phyloP scores from a whole-genome alignment of 2,888 invertebrate species.

The Rhopalosiphum nymphaeae region DNA sequence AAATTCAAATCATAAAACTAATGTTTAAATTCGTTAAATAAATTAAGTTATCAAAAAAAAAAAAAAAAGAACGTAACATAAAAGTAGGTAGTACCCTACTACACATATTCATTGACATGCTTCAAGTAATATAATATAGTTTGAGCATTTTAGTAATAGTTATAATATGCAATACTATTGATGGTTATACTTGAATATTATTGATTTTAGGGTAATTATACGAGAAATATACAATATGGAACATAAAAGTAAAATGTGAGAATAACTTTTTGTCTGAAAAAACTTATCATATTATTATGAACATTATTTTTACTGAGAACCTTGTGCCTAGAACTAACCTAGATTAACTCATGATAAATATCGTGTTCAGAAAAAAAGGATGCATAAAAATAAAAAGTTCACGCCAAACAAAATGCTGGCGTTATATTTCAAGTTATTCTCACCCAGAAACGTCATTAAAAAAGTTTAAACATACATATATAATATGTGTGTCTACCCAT shows the following conservation, averaged over 20 bases:
- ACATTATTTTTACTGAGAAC: neutral
- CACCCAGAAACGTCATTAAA: conserved; percentile 48
- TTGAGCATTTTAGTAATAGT: neutral
- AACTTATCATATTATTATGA: conserved; percentile 14
- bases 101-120: neutral
- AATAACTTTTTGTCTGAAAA: neutral
- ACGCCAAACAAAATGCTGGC: conserved; percentile 28
- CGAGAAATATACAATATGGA: neutral
- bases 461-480: conserved; percentile 46
- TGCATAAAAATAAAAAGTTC: conserved; percentile 42
- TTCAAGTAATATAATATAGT: neutral
- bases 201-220: neutral
- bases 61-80: neutral
- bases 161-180: neutral
- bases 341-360: neutral
- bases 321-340: neutral
- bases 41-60: neutral
- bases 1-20: neutral
- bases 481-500: neutral
- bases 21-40: neutral
- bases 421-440: conserved; percentile 41
- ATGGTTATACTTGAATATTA: neutral
- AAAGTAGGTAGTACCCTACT: fast-evolving
- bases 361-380: neutral
- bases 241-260: neutral